Evolutionary conservation across 1,140 invertebrate genomes (phyloP).

Genomic region (Solen grandis): DNA sequence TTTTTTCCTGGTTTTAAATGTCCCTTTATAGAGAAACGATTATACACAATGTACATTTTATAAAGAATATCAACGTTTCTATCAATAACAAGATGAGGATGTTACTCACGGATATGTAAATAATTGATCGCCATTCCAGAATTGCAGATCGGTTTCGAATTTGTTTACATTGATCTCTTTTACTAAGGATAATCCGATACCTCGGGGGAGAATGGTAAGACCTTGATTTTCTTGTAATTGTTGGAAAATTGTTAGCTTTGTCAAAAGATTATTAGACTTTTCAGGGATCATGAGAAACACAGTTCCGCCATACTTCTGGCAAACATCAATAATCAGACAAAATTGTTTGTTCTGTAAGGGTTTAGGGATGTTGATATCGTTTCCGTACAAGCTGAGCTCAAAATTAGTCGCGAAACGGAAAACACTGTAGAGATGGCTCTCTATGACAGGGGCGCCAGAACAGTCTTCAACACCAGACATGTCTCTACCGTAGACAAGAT

Average conservation of each 20-base stretch:
- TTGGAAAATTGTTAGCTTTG: conserved; percentile 9
- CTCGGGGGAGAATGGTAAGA: not conserved
- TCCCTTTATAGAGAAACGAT: too few species aligned
- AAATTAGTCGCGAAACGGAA: conserved; percentile 21
- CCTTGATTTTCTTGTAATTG: not conserved
- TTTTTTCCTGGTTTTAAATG: too few species aligned
- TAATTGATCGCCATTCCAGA: conserved; percentile 32
- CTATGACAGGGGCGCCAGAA: conserved; percentile 12
- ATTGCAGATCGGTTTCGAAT: not conserved
- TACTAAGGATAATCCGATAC: conserved; percentile 18
- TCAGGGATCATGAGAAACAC: conserved; percentile 34
- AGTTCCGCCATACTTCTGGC: not conserved
- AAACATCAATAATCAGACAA: conserved; percentile 30
- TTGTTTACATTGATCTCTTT: conserved; percentile 12
- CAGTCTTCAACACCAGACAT: conserved; percentile 3
- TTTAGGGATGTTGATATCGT: not conserved
- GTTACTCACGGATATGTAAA: conserved; percentile 20
- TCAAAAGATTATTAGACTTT: not conserved
- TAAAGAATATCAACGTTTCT: too few species aligned
- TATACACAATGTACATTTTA: too few species aligned
- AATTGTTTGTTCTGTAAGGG: not conserved
- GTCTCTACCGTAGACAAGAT: conserved; percentile 5
- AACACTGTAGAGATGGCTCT: conserved; percentile 13
- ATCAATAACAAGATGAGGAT: too few species aligned
- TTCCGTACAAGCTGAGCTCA: not conserved